These are phyloP conservation scores for Rhingia campestris DNA, from an alignment of 2,888 invertebrate genomes.

Conservation along the genomic window DNA sequence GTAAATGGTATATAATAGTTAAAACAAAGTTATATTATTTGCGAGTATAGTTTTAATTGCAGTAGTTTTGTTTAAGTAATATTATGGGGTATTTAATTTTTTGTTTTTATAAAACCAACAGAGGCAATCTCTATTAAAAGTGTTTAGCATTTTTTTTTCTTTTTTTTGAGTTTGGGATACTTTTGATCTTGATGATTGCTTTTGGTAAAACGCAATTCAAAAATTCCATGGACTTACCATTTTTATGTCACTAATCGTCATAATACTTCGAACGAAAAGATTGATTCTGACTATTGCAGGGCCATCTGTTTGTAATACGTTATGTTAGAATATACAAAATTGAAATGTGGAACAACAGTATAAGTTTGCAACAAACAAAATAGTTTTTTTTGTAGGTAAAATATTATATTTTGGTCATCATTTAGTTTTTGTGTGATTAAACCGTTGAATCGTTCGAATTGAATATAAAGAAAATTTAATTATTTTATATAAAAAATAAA, in stretches of 20 bases:
- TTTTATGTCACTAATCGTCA: conserved; percentile 99
- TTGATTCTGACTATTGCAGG: conserved; percentile 98
- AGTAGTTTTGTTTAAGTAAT: conserved; percentile 49
- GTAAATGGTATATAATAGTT: conserved; percentile 26
- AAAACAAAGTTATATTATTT: conserved; percentile 53
- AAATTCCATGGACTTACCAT: conserved; percentile 91
- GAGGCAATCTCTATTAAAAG: conserved; percentile 56
- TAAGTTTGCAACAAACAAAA: conserved; percentile 61
- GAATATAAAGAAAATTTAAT: conserved; percentile 25
- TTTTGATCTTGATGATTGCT: conserved; percentile 58
- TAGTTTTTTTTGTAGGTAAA: conserved; percentile 35
- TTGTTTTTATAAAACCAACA: conserved; percentile 56
- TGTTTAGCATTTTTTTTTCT: conserved; percentile 58
- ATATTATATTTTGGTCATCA: conserved; percentile 10
- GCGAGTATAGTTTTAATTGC: conserved; percentile 65
- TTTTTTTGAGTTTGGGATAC: conserved; percentile 11
- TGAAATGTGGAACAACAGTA: conserved; percentile 71
- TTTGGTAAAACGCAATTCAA: conserved; percentile 57
- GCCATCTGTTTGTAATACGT: conserved; percentile 88
- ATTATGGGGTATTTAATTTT: conserved; percentile 23
- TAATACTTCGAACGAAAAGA: conserved; percentile 98
- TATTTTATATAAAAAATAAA: conserved; percentile 27
- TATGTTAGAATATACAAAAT: conserved; percentile 68
- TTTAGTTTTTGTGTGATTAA: conserved; percentile 34
- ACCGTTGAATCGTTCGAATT: conserved; percentile 13